Percentiles rank a stretch among this genome's conserved stretches.
Conservation (phyloP, 2,113 vertebrate species). For the Hemiprocne comata region DNA sequence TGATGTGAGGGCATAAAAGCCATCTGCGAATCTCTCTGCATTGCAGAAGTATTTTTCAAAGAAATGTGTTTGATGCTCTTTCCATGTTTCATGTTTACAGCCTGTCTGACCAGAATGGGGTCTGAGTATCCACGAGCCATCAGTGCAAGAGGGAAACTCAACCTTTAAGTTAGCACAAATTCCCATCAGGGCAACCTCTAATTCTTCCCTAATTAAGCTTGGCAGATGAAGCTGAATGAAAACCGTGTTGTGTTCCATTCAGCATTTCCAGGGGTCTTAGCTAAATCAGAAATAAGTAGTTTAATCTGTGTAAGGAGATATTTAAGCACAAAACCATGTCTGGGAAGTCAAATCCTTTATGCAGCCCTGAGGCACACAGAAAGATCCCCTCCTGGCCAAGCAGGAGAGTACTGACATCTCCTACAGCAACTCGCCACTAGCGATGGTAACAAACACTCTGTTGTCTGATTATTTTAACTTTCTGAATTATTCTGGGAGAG, state of each 20-base stretch:
- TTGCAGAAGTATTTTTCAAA: neutral
- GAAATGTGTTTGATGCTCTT: neutral
- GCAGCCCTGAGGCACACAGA: neutral
- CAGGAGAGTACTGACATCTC: neutral
- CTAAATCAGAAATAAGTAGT: conserved; percentile 38
- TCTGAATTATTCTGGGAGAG: neutral
- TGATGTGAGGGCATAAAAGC: neutral
- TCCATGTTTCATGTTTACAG: neutral
- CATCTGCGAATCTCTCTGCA: neutral
- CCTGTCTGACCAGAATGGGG: neutral
- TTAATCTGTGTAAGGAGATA: conserved; percentile 42
- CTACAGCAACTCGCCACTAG: conserved; percentile 18
- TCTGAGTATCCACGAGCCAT: neutral
- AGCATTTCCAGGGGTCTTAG: neutral
- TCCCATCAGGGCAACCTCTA: neutral
- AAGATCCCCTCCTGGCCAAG: neutral
- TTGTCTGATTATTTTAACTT: neutral
- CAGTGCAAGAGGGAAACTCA: neutral
- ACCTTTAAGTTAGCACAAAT: neutral
- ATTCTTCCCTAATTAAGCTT: conserved; percentile 30
- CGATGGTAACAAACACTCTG: conserved; percentile 8
- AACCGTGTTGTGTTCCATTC: neutral
- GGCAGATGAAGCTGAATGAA: conserved; percentile 37
- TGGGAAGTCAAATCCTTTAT: conserved; percentile 40
- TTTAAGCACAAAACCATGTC: conserved; percentile 8